A percentile compares a stretch with the other conserved stretches of the same genome.
phyloP scores from a whole-genome alignment of 2,888 invertebrate genomes.

The Cylindroiulus punctatus region DNA sequence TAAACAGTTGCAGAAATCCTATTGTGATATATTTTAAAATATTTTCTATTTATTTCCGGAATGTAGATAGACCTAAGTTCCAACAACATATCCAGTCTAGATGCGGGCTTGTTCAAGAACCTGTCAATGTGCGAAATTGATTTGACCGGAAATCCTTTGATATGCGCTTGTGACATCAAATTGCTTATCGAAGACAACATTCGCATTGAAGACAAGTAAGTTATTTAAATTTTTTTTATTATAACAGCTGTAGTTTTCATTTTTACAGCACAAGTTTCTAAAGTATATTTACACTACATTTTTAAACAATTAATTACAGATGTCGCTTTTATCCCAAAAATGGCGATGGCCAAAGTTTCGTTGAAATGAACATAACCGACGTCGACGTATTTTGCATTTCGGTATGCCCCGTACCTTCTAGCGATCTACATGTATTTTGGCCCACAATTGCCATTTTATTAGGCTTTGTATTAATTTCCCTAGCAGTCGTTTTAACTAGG shows the following conservation, averaged over 20 bases:
- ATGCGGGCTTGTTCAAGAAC: slow-evolving; percentile 44
- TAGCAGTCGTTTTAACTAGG: neutral
- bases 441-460: neutral
- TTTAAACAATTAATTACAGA: neutral
- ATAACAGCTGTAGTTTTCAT: no score
- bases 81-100: slow-evolving; percentile 51
- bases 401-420: neutral
- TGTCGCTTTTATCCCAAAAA: neutral
- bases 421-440: neutral
- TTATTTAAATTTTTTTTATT: neutral
- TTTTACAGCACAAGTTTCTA: no score
- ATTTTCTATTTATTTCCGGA: neutral
- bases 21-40: neutral
- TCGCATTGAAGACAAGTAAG: neutral
- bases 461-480: neutral
- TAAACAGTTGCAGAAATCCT: no score
- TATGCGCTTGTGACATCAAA: slow-evolving; percentile 50
- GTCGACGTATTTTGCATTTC: neutral
- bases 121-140: slow-evolving; percentile 37
- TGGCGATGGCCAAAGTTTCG: neutral
- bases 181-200: neutral
- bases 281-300: neutral
- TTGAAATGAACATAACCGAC: slow-evolving; percentile 2
- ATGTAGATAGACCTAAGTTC: slow-evolving; percentile 53
- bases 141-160: slow-evolving; percentile 49